Base-by-base conservation (phyloP, 1,140 invertebrate genomes). In the Philotrypesis tridentata region DNA sequence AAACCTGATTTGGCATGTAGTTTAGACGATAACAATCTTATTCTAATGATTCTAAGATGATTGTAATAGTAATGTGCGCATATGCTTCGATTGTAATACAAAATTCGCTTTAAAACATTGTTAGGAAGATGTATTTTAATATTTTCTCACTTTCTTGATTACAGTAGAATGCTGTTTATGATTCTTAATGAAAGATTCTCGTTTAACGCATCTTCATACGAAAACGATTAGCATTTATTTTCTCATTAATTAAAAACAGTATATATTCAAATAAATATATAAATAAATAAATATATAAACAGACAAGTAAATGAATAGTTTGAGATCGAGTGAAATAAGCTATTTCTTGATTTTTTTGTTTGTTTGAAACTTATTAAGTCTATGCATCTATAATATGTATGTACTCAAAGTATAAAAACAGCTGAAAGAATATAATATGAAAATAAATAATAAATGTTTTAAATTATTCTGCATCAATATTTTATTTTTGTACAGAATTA, bases 1-100 rank as follows among this genome's bases (percentile, higher is more conserved):
- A 82, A 82, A 77, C 74, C 63, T 79, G 21, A 79, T 79, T 79
- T 74, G 81, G 70, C 70, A 79, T 72, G 9, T 55, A 31, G 7
- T 43, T 63, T n/a, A 11, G 43, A 61, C 6, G 8, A 17, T 65
- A 31, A 76, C 75, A 74, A 40, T 70, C 43, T 70, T 81, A 48
- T 67, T 31, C 14, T 29, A 65, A 65, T 11, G 0, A 17, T 11
- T 7, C 68, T 31, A 80, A 2, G 21, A 80, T 73, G 40, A 74
- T 76, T 81, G 43, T 76, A 76, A 48, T 81, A 25, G 3, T 33
- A 40, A 68, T 60, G n/a, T 80, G 79, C 65, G 79, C 79, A 72
- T 82, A 76, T 31, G 27, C 33, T 60, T 81, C 37, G 37, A 81
- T 80, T 61, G 27, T 63, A 75, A 68, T 37, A 81, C 1, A 33